These are phyloP conservation scores for Poliocrania exsul DNA, from an alignment of 2,797 vertebrate species.

Conservation along the genomic window DNA sequence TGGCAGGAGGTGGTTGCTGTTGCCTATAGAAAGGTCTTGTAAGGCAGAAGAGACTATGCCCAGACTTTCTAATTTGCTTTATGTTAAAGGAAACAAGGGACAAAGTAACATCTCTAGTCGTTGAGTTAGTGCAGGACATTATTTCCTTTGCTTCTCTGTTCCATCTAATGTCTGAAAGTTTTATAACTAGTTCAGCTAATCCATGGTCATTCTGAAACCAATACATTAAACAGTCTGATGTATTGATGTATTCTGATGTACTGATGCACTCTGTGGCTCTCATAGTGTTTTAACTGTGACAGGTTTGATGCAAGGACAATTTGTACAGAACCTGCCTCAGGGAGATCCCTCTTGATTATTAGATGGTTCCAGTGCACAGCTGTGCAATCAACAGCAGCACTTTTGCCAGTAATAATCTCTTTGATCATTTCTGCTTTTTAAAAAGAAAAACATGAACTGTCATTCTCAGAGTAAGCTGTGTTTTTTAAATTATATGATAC, in stretches of 20 bases:
- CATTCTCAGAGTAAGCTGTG: background rate
- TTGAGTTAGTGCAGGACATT: background rate
- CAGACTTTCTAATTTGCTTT: background rate
- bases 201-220: background rate
- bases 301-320: background rate
- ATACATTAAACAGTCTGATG: background rate
- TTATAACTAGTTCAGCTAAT: background rate
- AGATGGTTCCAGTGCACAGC: background rate
- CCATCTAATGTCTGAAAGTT: background rate
- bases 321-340: background rate
- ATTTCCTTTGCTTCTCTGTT: background rate
- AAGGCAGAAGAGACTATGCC: background rate
- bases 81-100: background rate
- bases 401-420: background rate
- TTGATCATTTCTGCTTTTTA: background rate
- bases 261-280: background rate
- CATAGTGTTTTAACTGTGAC: background rate
- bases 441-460: background rate
- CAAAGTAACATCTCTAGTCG: background rate
- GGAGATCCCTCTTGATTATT: background rate
- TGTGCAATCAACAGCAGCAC: background rate
- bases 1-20: background rate
- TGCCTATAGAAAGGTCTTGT: background rate
- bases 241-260: no score
- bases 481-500: background rate